Evolutionary conservation across 2,797 vertebrate species (phyloP).

Genomic region (Meda fulgida): DNA sequence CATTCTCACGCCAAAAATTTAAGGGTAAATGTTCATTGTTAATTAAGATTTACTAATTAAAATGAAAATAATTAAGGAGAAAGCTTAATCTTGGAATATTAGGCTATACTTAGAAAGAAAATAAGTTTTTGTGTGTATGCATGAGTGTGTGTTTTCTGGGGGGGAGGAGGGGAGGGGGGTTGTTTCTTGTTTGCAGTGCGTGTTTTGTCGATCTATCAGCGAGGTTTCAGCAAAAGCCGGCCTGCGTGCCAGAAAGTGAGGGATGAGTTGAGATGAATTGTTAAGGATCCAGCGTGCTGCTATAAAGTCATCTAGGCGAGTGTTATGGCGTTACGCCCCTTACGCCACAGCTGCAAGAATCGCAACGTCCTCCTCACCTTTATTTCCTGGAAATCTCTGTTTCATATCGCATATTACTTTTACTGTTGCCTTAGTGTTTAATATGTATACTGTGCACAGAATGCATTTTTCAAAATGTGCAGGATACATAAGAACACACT

Average conservation of each 20-base stretch:
- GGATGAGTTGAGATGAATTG: constrained; percentile 61
- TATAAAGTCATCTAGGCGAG: constrained; percentile 83
- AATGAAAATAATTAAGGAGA: constrained; percentile 97
- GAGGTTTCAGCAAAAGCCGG: constrained; percentile 71
- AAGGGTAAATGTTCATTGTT: constrained; percentile 98
- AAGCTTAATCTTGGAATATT: constrained; percentile 94
- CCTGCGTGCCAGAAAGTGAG: constrained; percentile 70
- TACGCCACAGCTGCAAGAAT: constrained; percentile 77
- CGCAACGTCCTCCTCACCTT: constrained; percentile 75
- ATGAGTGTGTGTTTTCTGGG: constrained; percentile 65
- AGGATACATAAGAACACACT: not conserved
- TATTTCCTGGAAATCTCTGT: constrained; percentile 65
- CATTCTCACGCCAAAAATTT: constrained; percentile 90
- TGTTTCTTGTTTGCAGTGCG: constrained; percentile 81
- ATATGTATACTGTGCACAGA: not conserved
- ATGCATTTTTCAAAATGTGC: not conserved
- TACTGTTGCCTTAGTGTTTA: not conserved
- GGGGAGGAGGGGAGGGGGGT: not conserved
- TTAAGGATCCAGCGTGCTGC: constrained; percentile 70
- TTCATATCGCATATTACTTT: not conserved
- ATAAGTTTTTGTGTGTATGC: constrained; percentile 78
- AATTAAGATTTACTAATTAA: constrained; percentile 99
- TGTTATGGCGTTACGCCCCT: constrained; percentile 79
- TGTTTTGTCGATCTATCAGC: constrained; percentile 80
- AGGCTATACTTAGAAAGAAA: constrained; percentile 89